phyloP scores from a whole-genome alignment of 2,888 invertebrate species.

The Uropetala carovei region DNA sequence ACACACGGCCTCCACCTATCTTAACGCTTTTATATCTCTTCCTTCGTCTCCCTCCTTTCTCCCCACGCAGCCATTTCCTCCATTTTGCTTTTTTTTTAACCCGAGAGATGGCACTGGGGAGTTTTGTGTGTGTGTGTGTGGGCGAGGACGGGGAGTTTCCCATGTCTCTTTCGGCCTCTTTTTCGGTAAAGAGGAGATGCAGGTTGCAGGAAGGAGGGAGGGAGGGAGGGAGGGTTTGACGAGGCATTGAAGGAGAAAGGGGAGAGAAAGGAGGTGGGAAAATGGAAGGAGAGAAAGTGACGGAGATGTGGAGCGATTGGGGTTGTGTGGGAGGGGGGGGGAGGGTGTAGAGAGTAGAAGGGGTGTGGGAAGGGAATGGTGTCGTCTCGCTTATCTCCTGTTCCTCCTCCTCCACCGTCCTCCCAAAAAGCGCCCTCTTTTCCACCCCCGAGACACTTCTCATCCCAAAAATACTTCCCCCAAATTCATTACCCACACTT shows the following conservation, averaged over 20 bases:
- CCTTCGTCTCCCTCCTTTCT: not conserved
- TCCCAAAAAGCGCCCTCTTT: not conserved
- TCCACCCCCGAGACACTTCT: conserved; percentile 30
- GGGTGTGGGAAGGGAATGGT: not conserved
- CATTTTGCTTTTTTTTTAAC: not conserved
- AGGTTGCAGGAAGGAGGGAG: not conserved
- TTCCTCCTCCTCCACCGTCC: too few species aligned
- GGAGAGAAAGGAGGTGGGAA: not conserved
- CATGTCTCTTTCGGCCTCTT: too few species aligned
- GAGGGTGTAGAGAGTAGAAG: not conserved
- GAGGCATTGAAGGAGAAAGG: not conserved
- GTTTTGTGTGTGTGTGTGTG: too few species aligned
- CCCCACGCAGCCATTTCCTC: not conserved
- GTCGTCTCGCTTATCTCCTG: conserved; percentile 28
- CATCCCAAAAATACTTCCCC: conserved; percentile 52
- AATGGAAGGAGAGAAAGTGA: not conserved
- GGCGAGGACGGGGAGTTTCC: too few species aligned
- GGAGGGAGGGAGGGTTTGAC: not conserved
- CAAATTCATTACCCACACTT: conserved; percentile 52
- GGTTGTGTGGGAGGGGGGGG: not conserved
- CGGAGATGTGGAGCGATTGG: not conserved
- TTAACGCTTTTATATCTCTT: conserved; percentile 15
- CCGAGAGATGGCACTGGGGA: conserved; percentile 11
- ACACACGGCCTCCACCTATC: conserved; percentile 17
- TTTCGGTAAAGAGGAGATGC: not conserved